A percentile compares a stretch with the other conserved stretches of the same genome.
phyloP scores from a whole-genome alignment of 1,140 invertebrate genomes.

The Bombus consobrinus region DNA sequence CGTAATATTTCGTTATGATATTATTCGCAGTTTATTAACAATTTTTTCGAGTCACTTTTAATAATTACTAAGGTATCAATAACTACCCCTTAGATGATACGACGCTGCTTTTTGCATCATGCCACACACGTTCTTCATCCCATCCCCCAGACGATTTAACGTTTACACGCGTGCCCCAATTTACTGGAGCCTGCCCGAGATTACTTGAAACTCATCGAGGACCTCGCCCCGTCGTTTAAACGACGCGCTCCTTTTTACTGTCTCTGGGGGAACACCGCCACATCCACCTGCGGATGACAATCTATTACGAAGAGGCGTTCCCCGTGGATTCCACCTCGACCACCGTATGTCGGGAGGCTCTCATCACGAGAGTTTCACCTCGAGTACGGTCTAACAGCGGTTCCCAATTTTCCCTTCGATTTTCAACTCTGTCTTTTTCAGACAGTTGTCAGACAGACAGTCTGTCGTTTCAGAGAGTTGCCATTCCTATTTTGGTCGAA shows the following conservation, averaged over 20 bases:
- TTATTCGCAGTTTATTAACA: background rate
- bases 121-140: background rate
- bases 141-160: background rate
- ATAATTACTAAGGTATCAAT: background rate
- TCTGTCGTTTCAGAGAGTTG: no score
- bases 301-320: slow-evolving; percentile 63
- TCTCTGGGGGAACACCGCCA: slow-evolving; percentile 19
- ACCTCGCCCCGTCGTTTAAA: slow-evolving; percentile 31
- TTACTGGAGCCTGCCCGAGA: slow-evolving; percentile 9
- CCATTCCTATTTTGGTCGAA: no score
- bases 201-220: slow-evolving; percentile 30
- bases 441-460: no score
- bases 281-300: slow-evolving; percentile 60
- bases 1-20: no score
- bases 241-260: slow-evolving; percentile 39
- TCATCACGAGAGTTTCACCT: slow-evolving; percentile 2
- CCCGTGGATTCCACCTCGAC: slow-evolving; percentile 45
- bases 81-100: background rate
- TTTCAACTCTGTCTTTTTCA: background rate
- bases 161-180: slow-evolving; percentile 35
- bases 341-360: slow-evolving; percentile 24
- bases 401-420: slow-evolving; percentile 11
- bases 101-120: background rate
- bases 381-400: background rate
- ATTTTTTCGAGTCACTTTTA: background rate